Evolutionary conservation across 2,113 vertebrate species (phyloP), one percentile per base, ranked within the genome.

Genomic region (Myotis lucifugus): DNA sequence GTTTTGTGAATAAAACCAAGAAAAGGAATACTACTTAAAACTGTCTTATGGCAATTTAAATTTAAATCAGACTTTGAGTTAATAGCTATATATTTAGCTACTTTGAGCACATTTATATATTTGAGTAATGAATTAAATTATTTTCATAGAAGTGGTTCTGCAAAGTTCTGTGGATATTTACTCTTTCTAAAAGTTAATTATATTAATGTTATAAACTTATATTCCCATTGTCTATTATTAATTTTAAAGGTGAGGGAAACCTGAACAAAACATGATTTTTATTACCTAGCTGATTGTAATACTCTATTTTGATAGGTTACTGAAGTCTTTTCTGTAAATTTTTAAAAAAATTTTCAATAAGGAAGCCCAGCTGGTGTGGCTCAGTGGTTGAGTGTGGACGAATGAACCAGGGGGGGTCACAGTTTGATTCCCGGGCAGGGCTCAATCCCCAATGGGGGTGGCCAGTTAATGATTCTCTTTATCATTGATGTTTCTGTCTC

Each of bases 161-260:
- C 64, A 84, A 78, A 93, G 25, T 92, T 93, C 37, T 94, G 4
- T 87, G 23, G n/a, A 18, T 91, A 46, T 34, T 94, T 52, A 37
- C 23, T 86, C 17, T 95, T 95, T 92, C 32, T 90, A 90, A 90
- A 97, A 93, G 34, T 92, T 93, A 66, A 61, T 90, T 94, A 3
- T 88, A 66, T 95, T 89, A 77, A 34, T 37, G 69, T 56, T 92
- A 37, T 82, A 95, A 89, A 34, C 13, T 69, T 81, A 74, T 89
- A 67, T 91, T 5, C 6, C 32, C 15, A 21, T 34, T 97, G 54
- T 11, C 72, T 90, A 8, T 73, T 91, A 19, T 88, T 48, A 85
- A 85, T 94, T 94, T 91, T 85, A 90, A 91, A 86, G 25, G 34
- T 67, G 27, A 73, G 21, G 27, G 4, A 93, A 92, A 23, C 27